Evolutionary conservation across 2,888 invertebrate genomes (phyloP), one percentile per base, ranked within the genome.

Genomic region (Leptopterna dolabrata): DNA sequence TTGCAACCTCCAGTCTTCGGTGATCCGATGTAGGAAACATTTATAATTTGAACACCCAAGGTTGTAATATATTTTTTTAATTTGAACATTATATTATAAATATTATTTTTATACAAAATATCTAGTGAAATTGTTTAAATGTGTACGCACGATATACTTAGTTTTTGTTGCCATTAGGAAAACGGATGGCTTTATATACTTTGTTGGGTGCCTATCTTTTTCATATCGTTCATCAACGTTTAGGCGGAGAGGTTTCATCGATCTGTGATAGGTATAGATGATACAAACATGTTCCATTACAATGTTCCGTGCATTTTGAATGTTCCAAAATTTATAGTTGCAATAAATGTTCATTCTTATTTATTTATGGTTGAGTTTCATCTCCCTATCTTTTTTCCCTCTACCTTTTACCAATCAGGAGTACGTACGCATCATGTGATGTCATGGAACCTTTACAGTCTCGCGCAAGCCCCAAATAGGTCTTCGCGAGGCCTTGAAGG

Each of bases 41-140:
- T 73, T 55, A n/a, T 55, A 19, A 36, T 36, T 71, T 73, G n/a
- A 11, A 73, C 30, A 19, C 78, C 24, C 43, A 45, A 78, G 78
- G 78, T 78, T 78, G 78, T 78, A 78, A 78, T 78, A 78, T 78
- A 78, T 27, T 78, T 78, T 36, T 78, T 19, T 4, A 78, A 16
- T 78, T 30, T 36, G 30, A 78, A 78, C 27, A 45, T 24, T 78
- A 13, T 78, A 45, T 30, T 71, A 71, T 73, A 78, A 78, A 41
- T 27, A 41, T 78, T 41, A 41, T 78, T 78, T 78, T 78, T 78
- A 78, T 78, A 78, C 43, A 73, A 73, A 63, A 63, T 24, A 24
- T 63, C 63, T 63, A 63, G 63, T 63, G 63, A 63, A 63, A 63
- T 63, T 63, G 63, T 63, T 63, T 63, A 24, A 19, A 63, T 63